phyloP scores from a whole-genome alignment of 2,888 invertebrate species.

The Trichacis sp. region DNA sequence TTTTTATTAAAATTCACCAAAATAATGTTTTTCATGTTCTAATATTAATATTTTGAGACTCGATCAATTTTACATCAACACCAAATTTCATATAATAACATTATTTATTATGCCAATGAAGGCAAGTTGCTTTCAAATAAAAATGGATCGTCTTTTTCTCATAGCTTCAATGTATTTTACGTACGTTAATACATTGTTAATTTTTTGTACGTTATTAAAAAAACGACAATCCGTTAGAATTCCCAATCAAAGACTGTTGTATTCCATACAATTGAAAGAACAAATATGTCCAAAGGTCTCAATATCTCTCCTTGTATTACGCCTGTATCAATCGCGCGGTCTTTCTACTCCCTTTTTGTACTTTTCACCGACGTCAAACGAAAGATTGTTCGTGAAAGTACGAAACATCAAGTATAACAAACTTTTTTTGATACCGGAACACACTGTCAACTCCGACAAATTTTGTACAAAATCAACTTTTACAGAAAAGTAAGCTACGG shows the following conservation, averaged over 20 bases:
- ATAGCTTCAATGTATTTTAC: no score
- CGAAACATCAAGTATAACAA: constrained; percentile 3
- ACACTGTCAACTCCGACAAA: not conserved
- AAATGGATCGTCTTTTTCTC: no score
- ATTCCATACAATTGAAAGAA: constrained; percentile 2
- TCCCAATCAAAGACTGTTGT: constrained; percentile 26
- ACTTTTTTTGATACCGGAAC: not conserved
- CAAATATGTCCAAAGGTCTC: constrained; percentile 29
- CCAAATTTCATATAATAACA: constrained; percentile 10
- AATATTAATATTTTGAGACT: no score
- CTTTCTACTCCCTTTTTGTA: constrained; percentile 29
- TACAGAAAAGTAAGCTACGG: constrained; percentile 43
- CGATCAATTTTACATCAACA: constrained; percentile 12
- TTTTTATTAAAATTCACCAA: no score
- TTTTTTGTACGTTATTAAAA: no score
- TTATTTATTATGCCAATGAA: no score
- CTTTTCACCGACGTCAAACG: constrained; percentile 20
- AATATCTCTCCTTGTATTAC: no score
- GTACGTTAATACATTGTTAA: no score
- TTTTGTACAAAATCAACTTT: constrained; percentile 19
- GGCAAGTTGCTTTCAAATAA: no score
- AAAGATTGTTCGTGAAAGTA: no score
- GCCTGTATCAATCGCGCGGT: no score
- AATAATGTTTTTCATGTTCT: no score
- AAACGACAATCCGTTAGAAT: constrained; percentile 3